These are phyloP conservation scores for Melinopterus prodromus DNA, from an alignment of 2,888 invertebrate species.

Conservation along the genomic window DNA sequence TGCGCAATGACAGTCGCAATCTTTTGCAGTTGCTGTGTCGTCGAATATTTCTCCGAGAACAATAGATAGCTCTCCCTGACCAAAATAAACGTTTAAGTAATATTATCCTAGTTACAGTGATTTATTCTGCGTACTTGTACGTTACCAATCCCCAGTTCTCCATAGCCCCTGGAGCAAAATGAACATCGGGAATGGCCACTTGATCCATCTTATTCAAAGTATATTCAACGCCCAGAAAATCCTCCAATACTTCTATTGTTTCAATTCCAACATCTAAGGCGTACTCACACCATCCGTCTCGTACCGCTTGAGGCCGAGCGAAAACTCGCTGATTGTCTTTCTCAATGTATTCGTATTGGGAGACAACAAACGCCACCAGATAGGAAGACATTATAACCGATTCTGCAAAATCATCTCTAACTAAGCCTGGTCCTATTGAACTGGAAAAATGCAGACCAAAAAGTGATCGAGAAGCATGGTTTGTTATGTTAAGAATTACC, in stretches of 20 bases:
- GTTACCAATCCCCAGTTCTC: conserved; percentile 92
- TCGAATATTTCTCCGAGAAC: conserved; percentile 18
- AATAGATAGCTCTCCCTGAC: conserved; percentile 35
- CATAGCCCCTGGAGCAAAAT: conserved; percentile 85
- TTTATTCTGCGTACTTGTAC: conserved; percentile 60
- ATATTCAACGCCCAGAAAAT: conserved; percentile 67
- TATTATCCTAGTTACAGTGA: not conserved
- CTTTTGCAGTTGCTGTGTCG: conserved; percentile 35
- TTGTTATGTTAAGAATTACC: conserved; percentile 29
- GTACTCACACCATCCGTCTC: conserved; percentile 54
- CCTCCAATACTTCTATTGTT: conserved; percentile 62
- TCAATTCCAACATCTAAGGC: conserved; percentile 59
- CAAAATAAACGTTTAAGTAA: conserved; percentile 5
- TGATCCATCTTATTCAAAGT: conserved; percentile 82
- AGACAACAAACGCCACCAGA: conserved; percentile 81
- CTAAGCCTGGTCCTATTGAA: conserved; percentile 10
- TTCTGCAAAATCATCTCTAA: conserved; percentile 25
- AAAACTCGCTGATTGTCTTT: conserved; percentile 48
- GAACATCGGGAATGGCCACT: conserved; percentile 77
- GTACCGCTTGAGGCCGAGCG: conserved; percentile 47
- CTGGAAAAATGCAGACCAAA: not conserved
- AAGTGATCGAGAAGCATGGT: not conserved
- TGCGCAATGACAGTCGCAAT: conserved; percentile 59
- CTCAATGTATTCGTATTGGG: conserved; percentile 57
- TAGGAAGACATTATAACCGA: conserved; percentile 74